phyloP scores from a whole-genome alignment of 2,888 invertebrate genomes.

The Cheilosia soror region DNA sequence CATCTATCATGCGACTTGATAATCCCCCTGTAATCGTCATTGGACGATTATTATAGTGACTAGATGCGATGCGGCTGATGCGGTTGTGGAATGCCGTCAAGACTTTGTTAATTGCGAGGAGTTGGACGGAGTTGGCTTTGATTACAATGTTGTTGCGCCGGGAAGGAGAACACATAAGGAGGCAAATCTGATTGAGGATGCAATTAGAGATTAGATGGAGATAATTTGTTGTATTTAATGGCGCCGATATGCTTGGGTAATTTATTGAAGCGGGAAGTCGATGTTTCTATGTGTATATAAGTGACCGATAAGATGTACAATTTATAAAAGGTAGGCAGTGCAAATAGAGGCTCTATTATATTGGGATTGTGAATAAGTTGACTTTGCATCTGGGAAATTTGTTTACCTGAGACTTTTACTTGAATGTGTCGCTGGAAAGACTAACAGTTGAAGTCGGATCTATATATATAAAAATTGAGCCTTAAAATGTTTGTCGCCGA shows the following conservation, averaged over 20 bases:
- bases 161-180: neutral
- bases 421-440: too few species aligned
- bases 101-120: neutral
- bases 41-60: neutral
- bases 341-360: neutral
- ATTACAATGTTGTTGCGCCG: conserved; percentile 2
- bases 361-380: neutral
- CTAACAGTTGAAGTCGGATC: too few species aligned
- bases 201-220: conserved; percentile 31
- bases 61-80: neutral
- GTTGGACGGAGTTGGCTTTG: neutral
- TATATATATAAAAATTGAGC: too few species aligned
- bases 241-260: conserved; percentile 12
- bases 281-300: neutral
- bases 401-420: too few species aligned
- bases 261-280: conserved; percentile 20
- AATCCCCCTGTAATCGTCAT: neutral
- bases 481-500: too few species aligned
- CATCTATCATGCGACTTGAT: conserved; percentile 24
- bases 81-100: neutral
- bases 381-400: neutral
- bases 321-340: neutral
- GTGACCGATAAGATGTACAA: conserved; percentile 3
- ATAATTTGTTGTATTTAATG: conserved; percentile 46
- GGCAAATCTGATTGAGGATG: conserved; percentile 37